Evolutionary conservation across 2,888 invertebrate genomes (phyloP).

Genomic region (Carterocephalus palaemon): DNA sequence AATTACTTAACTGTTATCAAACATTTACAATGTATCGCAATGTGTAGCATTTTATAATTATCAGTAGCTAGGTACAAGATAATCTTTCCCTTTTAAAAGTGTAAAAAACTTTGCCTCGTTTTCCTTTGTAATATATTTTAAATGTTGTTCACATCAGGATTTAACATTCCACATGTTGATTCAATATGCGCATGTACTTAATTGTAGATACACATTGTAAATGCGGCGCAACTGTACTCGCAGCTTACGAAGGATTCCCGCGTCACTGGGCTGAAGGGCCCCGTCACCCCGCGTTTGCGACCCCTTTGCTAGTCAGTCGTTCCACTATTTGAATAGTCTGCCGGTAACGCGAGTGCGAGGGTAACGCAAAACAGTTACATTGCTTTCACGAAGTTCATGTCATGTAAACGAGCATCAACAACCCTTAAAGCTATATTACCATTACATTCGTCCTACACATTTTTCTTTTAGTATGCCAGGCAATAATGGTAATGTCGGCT

Average conservation of each 20-base stretch:
- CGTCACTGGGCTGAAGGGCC: slow-evolving; percentile 55
- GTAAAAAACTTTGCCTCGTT: too few species aligned
- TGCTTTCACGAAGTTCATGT: slow-evolving; percentile 66
- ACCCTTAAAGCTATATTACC: slow-evolving; percentile 33
- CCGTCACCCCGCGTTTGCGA: slow-evolving; percentile 58
- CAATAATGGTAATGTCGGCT: slow-evolving; percentile 47
- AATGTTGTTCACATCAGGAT: not conserved
- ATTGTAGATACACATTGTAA: slow-evolving; percentile 57
- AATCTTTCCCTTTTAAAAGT: too few species aligned
- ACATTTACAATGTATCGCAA: slow-evolving; percentile 3
- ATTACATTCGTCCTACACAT: slow-evolving; percentile 27
- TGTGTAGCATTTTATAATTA: slow-evolving; percentile 10
- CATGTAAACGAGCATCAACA: slow-evolving; percentile 69
- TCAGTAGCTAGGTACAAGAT: too few species aligned
- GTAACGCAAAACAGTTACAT: slow-evolving; percentile 69
- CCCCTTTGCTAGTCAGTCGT: slow-evolving; percentile 69
- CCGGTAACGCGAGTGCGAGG: slow-evolving; percentile 48
- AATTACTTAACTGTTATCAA: slow-evolving; percentile 22
- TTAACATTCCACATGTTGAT: slow-evolving; percentile 19
- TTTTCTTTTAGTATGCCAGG: slow-evolving; percentile 48
- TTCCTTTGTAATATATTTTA: slow-evolving; percentile 5
- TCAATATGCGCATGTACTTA: slow-evolving; percentile 25
- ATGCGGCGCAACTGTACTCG: slow-evolving; percentile 37
- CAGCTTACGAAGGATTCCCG: slow-evolving; percentile 52
- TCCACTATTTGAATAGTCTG: slow-evolving; percentile 69